Base-by-base conservation (phyloP, 2,113 vertebrate genomes). In the Maccullochella peelii region DNA sequence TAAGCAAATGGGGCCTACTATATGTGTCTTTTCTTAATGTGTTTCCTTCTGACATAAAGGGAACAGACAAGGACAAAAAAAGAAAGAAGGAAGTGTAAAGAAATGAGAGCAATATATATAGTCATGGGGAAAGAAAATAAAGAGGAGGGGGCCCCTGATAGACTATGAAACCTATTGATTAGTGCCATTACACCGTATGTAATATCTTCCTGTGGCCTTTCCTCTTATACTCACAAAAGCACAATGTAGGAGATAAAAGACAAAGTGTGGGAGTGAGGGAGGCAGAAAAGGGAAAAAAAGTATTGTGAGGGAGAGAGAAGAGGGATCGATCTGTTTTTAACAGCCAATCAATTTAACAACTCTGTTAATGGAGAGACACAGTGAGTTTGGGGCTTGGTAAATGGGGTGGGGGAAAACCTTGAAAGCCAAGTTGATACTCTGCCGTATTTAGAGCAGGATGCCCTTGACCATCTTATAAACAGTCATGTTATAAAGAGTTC, bases 161-260 rank as follows among this genome's bases (percentile, higher is more conserved):
- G 76, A 77, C 93, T 94, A 82, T 94, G 95, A 95, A 95, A 95
- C 93, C 94, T 96, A 97, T 96, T 94, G 95, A 96, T 96, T 94
- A 93, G 92, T 89, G 95, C 94, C 95, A 96, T 96, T 95, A 96
- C 92, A 93, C 84, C 68, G 74, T 77, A 65, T 82, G 82, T 44
- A 81, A 79, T 82, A 67, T 88, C 82, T 86, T 92, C 77, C 86
- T 82, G 79, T 86, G 66, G 86, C 76, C 86, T 84, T 86, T 88
- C 81, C 77, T 72, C 59, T 59, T 25, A 73, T 42, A 50, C 55
- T 68, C 73, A 72, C 82, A 92, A 84, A 78, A 42, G 16, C 65
- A 63, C 62, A 82, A 67, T 52, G 76, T 72, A 77, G 74, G 63
- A 65, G 85, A 86, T 84, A 86, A 84, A 89, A 81, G 74, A 85